phyloP scores from a whole-genome alignment of 2,113 vertebrate genomes.

The Pantherophis guttatus region DNA sequence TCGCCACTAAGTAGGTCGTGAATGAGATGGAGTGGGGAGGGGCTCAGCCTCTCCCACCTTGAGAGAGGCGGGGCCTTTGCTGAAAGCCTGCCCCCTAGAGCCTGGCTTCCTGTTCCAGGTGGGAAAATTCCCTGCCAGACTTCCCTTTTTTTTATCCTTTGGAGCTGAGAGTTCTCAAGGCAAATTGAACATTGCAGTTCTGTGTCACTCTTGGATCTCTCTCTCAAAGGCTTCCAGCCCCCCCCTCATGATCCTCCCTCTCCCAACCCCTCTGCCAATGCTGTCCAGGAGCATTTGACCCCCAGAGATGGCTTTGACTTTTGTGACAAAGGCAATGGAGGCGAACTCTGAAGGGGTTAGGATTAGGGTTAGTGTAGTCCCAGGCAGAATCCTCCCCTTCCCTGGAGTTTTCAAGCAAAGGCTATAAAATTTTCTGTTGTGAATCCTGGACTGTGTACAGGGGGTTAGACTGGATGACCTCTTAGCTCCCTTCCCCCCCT shows the following conservation, averaged over 20 bases:
- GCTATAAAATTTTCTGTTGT: background rate
- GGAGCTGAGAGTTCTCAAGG: background rate
- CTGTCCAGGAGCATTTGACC: background rate
- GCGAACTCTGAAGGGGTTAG: background rate
- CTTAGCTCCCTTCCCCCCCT: background rate
- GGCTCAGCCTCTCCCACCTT: background rate
- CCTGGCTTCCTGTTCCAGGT: background rate
- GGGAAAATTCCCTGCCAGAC: background rate
- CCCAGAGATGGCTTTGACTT: background rate
- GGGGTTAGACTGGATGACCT: background rate
- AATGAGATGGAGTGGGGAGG: background rate
- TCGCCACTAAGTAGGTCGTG: background rate
- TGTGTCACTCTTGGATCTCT: background rate
- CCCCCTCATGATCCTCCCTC: background rate
- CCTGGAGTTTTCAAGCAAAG: background rate
- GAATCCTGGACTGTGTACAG: background rate
- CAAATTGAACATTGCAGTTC: background rate
- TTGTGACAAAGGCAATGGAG: background rate
- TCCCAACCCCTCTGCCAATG: background rate
- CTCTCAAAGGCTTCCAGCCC: background rate
- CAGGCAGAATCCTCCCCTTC: no score
- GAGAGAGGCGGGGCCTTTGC: background rate
- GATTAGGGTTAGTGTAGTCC: background rate
- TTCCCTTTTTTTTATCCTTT: background rate
- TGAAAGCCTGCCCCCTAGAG: background rate